Base-by-base conservation (phyloP, 2,113 vertebrate genomes). In the Serilophus lunatus region DNA sequence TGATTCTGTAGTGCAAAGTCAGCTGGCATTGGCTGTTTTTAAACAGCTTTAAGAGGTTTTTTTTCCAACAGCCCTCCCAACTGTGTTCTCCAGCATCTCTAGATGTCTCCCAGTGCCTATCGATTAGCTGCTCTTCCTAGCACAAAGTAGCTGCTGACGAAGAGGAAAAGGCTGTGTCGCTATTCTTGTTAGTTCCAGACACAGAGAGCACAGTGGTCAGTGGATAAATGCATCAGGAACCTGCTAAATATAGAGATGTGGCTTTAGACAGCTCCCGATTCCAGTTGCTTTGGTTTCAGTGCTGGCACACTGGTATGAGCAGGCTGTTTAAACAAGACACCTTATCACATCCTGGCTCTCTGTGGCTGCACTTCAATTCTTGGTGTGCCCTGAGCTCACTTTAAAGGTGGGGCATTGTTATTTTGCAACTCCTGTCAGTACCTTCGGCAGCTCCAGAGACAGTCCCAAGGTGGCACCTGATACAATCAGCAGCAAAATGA, bases 231-330 rank as follows among this genome's bases (percentile, higher is more conserved):
- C n/a, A 18, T 24, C 33, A 42, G 96, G 90, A 69, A 63, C 88
- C 93, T 94, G 64, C 86, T 96, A 94, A 95, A 92, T 95, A 90
- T 80, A 94, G 91, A 90, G 44, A n/a, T 26, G 70, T 64, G 71
- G 87, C 87, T 95, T 71, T 84, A 88, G 80, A 51, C 54, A 45
- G 79, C 92, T 86, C 93, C 95, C 5, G 47, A 91, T 86, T 79
- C 75, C 76, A 66, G 92, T 95, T 96, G 95, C 92, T 96, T 95
- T 89, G 93, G 86, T 96, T 96, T 93, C 92, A 82, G 88, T 25
- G 79, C 86, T 94, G 68, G 50, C 86, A 84, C 64, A 17, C 74
- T 65, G 83, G 56, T 51, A 68, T 40, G 93, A 77, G 45, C 77
- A 26, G 15, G 6, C 91, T 93, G 66, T 88, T 97, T 93, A 91